Evolutionary conservation across 2,113 vertebrate genomes (phyloP).

Genomic region (Campylomormyrus numenius): DNA sequence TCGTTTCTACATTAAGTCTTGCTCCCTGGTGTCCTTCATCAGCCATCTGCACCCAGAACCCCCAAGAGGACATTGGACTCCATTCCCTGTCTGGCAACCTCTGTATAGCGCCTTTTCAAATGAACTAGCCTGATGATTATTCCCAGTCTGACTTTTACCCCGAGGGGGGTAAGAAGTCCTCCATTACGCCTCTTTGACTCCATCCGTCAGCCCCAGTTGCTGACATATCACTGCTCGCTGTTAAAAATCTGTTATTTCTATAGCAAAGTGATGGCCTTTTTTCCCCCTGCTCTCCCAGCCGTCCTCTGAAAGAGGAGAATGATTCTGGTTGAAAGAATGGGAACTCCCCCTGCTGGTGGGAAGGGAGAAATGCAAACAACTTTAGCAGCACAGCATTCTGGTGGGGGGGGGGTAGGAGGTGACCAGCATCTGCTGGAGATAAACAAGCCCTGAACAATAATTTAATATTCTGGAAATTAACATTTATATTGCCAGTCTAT

Average conservation of each 20-base stretch:
- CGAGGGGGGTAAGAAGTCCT: conserved; percentile 24
- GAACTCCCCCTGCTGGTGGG: conserved; percentile 53
- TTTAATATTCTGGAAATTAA: conserved; percentile 22
- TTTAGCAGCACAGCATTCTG: not conserved
- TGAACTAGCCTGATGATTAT: conserved; percentile 47
- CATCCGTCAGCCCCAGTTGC: conserved; percentile 48
- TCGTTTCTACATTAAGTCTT: not conserved
- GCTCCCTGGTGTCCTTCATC: not conserved
- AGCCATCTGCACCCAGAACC: not conserved
- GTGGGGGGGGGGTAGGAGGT: not conserved
- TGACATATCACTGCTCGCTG: conserved; percentile 31
- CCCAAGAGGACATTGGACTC: not conserved
- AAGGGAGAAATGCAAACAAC: conserved; percentile 19
- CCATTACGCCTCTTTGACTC: conserved; percentile 41
- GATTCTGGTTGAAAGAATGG: conserved; percentile 23
- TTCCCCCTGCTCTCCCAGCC: conserved; percentile 14
- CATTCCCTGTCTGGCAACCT: not conserved
- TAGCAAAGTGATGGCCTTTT: conserved; percentile 14
- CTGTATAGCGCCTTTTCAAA: conserved; percentile 32
- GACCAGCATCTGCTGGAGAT: not conserved
- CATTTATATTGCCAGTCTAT: conserved; percentile 7
- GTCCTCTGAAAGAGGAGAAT: not conserved
- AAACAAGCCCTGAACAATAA: conserved; percentile 16
- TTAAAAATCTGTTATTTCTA: conserved; percentile 32
- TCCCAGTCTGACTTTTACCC: conserved; percentile 30